Conservation (phyloP, 2,113 vertebrate species). For the Phycodurus eques region DNA sequence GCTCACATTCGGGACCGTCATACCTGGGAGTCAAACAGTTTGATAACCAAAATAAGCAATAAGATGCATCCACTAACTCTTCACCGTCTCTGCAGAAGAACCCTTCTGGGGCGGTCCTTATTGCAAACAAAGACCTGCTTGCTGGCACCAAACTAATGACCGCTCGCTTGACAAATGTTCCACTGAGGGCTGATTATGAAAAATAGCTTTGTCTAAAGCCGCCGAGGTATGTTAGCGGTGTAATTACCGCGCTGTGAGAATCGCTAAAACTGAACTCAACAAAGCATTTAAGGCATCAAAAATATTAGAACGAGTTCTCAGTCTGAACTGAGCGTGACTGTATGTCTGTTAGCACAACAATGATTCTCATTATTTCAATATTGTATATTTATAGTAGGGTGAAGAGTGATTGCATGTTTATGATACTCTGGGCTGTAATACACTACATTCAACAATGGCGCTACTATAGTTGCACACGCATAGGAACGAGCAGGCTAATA, state of each 20-base stretch:
- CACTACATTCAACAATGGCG: too few relatives aligned
- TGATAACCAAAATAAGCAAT: constrained; percentile 32
- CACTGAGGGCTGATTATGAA: constrained; percentile 61
- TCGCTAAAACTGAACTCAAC: constrained; percentile 31
- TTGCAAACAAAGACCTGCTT: constrained; percentile 32
- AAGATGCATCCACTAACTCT: constrained; percentile 1
- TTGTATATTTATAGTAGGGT: too few relatives aligned
- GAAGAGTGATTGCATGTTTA: too few relatives aligned
- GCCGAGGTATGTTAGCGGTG: constrained; percentile 41
- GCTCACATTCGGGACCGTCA: constrained; percentile 69
- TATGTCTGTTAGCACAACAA: neutral
- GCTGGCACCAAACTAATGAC: constrained; percentile 38
- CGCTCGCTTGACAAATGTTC: constrained; percentile 46
- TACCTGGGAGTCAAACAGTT: constrained; percentile 71
- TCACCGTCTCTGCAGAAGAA: constrained; percentile 3
- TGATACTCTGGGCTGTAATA: too few relatives aligned
- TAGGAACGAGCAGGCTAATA: too few relatives aligned
- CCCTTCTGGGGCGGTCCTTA: constrained; percentile 42
- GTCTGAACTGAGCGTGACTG: neutral
- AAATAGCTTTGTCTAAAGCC: constrained; percentile 56
- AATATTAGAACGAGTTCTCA: neutral
- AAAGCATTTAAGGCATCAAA: neutral
- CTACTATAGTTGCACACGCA: too few relatives aligned
- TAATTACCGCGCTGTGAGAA: constrained; percentile 42
- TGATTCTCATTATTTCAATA: too few relatives aligned